Evolutionary conservation across 2,888 invertebrate species (phyloP).

Genomic region (Tortricodes alternella): DNA sequence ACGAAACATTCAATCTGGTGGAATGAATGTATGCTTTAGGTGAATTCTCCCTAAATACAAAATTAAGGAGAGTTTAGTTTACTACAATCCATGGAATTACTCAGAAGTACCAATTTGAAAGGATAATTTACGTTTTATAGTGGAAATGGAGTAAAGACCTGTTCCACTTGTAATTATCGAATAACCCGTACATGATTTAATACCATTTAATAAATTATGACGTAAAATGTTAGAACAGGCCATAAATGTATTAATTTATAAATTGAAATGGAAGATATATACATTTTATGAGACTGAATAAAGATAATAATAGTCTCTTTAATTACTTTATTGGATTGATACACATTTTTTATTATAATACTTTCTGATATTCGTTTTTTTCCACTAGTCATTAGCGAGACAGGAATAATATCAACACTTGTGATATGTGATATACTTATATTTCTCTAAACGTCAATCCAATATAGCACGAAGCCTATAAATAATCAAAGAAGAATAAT

Average conservation of each 20-base stretch:
- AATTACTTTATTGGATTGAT: conserved; percentile 2
- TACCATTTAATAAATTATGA: too few relatives aligned
- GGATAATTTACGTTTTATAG: neutral
- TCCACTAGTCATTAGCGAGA: too few relatives aligned
- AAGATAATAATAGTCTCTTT: neutral
- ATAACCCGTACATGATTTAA: too few relatives aligned
- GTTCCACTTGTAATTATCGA: neutral
- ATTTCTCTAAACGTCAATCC: too few relatives aligned
- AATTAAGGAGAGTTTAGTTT: too few relatives aligned
- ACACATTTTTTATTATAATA: neutral
- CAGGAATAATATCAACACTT: too few relatives aligned
- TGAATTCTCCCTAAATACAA: too few relatives aligned
- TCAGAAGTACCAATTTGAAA: conserved; percentile 8
- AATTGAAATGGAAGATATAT: conserved; percentile 20
- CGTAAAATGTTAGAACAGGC: too few relatives aligned
- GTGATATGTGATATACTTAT: neutral
- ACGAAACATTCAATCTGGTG: too few relatives aligned
- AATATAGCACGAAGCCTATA: neutral
- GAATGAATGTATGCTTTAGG: too few relatives aligned
- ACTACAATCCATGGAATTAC: too few relatives aligned
- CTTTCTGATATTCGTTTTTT: neutral
- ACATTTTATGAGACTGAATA: conserved; percentile 1
- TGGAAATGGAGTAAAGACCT: neutral
- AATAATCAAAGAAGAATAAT: neutral
- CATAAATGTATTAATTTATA: neutral